Percentiles rank a stretch among this genome's conserved stretches.
phyloP scores from a whole-genome alignment of 1,140 invertebrate species.

The Zaprionus taronus region DNA sequence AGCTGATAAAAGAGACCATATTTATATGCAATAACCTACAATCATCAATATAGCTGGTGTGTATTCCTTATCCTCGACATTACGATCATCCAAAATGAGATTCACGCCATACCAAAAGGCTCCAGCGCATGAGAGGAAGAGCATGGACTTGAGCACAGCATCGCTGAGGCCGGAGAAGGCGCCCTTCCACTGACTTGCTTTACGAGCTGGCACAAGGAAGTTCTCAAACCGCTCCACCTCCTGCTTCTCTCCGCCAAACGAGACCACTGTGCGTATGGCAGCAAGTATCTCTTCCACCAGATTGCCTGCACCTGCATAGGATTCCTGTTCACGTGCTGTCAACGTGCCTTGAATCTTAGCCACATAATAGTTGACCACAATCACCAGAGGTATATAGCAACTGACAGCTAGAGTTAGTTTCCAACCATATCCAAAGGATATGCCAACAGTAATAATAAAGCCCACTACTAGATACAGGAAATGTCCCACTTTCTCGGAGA shows the following conservation, averaged over 20 bases:
- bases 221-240: conserved; percentile 88
- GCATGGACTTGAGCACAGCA: conserved; percentile 89
- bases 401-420: conserved; percentile 92
- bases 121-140: conserved; percentile 90
- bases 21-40: conserved; percentile 82
- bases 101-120: conserved; percentile 93
- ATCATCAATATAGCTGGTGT: conserved; percentile 88
- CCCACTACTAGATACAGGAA: conserved; percentile 88
- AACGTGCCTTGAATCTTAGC: conserved; percentile 88
- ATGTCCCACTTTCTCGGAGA: conserved; percentile 94
- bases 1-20: conserved; percentile 85
- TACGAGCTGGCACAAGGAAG: conserved; percentile 86
- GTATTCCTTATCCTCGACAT: conserved; percentile 86
- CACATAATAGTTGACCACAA: conserved; percentile 88
- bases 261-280: conserved; percentile 89
- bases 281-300: conserved; percentile 94
- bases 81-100: conserved; percentile 87
- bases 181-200: conserved; percentile 88
- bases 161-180: conserved; percentile 88
- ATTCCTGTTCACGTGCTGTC: conserved; percentile 90
- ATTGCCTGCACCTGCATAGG: conserved; percentile 92
- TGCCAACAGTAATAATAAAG: conserved; percentile 88
- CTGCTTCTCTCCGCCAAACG: conserved; percentile 91
- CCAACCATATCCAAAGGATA: conserved; percentile 92
- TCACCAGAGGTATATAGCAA: conserved; percentile 92